A percentile compares a stretch with the other conserved stretches of the same genome.
These are phyloP conservation scores for Mus musculus DNA, from an alignment of 2,113 vertebrate species.

Conservation along the genomic window GRCm39 chr3:24324001-24324500, in stretches of 20 bases:
- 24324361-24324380: background rate
- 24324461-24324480: background rate
- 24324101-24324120: background rate
- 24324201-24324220: background rate
- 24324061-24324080: background rate
- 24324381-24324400: background rate
- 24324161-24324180: background rate
- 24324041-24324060: background rate
- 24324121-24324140: background rate
- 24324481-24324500: background rate
- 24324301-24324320: background rate
- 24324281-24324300: background rate
- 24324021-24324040: background rate
- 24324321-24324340: background rate
- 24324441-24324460: background rate
- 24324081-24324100: background rate
- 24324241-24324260: background rate
- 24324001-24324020: background rate
- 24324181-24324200: conserved; percentile 9
- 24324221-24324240: background rate
- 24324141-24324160: no score
- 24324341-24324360: background rate
- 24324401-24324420: background rate
- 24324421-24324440: background rate
- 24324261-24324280: background rate